Base-by-base conservation (phyloP, 2,888 invertebrate genomes). In the Cosmia pyralina region DNA sequence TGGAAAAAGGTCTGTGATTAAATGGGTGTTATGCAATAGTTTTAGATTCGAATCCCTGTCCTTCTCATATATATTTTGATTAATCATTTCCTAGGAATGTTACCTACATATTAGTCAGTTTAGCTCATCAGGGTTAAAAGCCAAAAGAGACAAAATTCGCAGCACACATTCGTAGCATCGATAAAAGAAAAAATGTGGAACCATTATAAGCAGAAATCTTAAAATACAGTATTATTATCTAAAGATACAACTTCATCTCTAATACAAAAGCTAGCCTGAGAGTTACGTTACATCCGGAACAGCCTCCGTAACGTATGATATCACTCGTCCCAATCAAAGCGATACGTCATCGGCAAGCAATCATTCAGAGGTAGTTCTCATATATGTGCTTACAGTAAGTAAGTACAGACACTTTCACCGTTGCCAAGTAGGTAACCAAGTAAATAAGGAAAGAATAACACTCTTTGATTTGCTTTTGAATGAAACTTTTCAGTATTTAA, bases 281-380 rank as follows among this genome's bases (percentile, higher is more conserved):
- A 62, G 65, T 83, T 72, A 77, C 41, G 62, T 75, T 67, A 75
- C 50, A 66, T 69, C 72, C 82, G 76, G 73, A 84, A 84, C 72
- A 66, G 71, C 55, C 77, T 75, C 59, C 71, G 67, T 77, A 79
- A 63, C 65, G 81, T 76, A 90, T 91, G 91, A 91, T 88, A 89
- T 91, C 91, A 91, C 63, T 85, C 73, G 67, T 62, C 76, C 77
- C 75, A 81, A 85, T 82, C 76, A 77, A 69, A 72, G 57, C 67
- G 70, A 81, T 75, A 82, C 89, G 90, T 91, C 90, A 90, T 87
- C 86, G 77, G 62, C 71, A 64, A 64, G 68, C 74, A 65, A 76
- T 80, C 74, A 79, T 74, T 71, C 69, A 74, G 65, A 74, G 59
- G 44, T 69, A 62, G 57, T 62, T 77, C 64, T 72, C 72, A 17